These are phyloP conservation scores for Mesopsocus fuscifrons DNA, from an alignment of 2,888 invertebrate species.

Conservation along the genomic window DNA sequence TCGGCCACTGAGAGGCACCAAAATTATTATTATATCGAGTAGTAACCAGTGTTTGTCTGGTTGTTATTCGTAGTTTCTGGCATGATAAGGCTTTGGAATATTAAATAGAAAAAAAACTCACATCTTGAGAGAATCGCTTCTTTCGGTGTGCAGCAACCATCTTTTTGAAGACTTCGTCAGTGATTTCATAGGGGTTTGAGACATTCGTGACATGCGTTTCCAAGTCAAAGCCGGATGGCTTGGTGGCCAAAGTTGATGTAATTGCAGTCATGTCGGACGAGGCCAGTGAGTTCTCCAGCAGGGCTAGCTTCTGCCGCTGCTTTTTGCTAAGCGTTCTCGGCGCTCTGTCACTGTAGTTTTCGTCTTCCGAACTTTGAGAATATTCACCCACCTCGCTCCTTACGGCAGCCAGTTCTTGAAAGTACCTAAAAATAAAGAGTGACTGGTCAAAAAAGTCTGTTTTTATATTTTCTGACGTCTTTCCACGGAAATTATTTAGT, in stretches of 20 bases:
- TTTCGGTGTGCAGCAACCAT: constrained; percentile 51
- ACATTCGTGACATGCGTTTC: constrained; percentile 23
- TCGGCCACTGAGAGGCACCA: too few species aligned
- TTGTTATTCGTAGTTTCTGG: too few species aligned
- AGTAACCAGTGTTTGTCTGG: too few species aligned
- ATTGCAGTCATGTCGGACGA: constrained; percentile 23
- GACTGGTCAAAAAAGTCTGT: too few species aligned
- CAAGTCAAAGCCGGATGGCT: constrained; percentile 24
- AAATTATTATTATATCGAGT: too few species aligned
- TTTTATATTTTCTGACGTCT: too few species aligned
- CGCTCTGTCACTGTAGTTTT: constrained; percentile 51
- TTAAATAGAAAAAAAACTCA: constrained; percentile 25
- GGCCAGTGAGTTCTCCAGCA: constrained; percentile 13
- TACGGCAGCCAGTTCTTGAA: constrained; percentile 49
- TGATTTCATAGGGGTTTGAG: constrained; percentile 28
- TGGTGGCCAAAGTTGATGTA: constrained; percentile 27
- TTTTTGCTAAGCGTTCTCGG: constrained; percentile 35
- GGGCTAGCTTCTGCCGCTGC: constrained; percentile 25
- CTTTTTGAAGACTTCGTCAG: constrained; percentile 44
- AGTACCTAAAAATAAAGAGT: constrained; percentile 22
- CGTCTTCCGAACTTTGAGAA: constrained; percentile 49
- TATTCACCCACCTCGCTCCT: constrained; percentile 48
- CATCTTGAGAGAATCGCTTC: constrained; percentile 47
- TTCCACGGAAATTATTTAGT: too few species aligned
- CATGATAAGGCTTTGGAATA: too few species aligned